Base-by-base conservation (phyloP, 2,888 invertebrate species). In the Caenorhabditis sulstoni region DNA sequence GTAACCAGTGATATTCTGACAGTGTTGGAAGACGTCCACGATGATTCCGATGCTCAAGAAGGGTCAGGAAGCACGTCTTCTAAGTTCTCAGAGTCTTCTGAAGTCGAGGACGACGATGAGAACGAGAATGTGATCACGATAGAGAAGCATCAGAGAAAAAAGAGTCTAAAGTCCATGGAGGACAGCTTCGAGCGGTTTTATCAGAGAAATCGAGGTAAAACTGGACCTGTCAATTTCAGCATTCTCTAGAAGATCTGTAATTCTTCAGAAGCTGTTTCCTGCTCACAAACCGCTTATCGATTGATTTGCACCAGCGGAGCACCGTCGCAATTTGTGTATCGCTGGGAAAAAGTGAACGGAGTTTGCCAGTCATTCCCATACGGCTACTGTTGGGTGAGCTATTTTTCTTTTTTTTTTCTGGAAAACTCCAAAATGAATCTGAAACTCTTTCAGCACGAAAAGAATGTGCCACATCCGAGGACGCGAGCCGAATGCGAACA, bases 251-350 rank as follows among this genome's bases (percentile, higher is more conserved):
- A n/a, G 8, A 50, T 14, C 11, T 49, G 16, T 3, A 0, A 49
- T 11, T 59, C 45, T 59, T 45, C 59, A 82, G 80, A 41, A 20
- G 39, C 23, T 11, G 78, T 79, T 1, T 20, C 49, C n/a, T 83
- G 81, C 29, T 23, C 57, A 2, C 20, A 67, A n/a, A 49, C 79
- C 9, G 12, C 73, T 1, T 83, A 83, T 39, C 75, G 79, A 3
- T 39, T 68, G 16, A 18, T 74, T 0, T 83, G 83, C 52, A 5
- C 50, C 3, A 62, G 57, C 7, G 83, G 83, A 20, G 35, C 55
- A 11, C 75, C 80, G 9, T 57, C 78, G 3, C 83, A 83, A 66
- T 83, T 83, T 37, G 83, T 83, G 12, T 83, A 81, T 23, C 66
- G 83, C 61, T 83, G 83, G 83, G 75, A 81, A 57, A 55, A 65